Percentiles rank a stretch among this genome's conserved stretches.
These are phyloP conservation scores for Parnassius glacialis DNA, from an alignment of 2,888 invertebrate species.

Conservation along the genomic window DNA sequence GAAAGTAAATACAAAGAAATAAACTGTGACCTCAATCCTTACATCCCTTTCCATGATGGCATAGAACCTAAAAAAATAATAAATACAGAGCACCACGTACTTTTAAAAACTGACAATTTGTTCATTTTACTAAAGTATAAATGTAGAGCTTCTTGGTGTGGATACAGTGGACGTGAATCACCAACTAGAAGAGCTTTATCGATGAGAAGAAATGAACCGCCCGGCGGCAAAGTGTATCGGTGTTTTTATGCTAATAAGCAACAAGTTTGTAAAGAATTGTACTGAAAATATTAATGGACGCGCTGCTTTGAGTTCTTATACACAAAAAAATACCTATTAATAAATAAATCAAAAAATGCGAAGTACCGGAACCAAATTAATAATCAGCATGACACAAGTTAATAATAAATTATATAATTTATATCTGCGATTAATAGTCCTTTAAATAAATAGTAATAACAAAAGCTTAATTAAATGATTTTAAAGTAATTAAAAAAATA, in stretches of 20 bases:
- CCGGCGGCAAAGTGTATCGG: slow-evolving; percentile 59
- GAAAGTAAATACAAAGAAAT: slow-evolving; percentile 45
- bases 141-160: slow-evolving; percentile 60
- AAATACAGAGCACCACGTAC: slow-evolving; percentile 44
- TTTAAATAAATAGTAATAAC: too few relatives aligned
- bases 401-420: too few relatives aligned
- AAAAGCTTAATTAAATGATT: too few relatives aligned
- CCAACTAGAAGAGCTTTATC: slow-evolving; percentile 38
- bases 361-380: too few relatives aligned
- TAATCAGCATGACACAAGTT: too few relatives aligned
- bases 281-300: slow-evolving; percentile 35
- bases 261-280: slow-evolving; percentile 58
- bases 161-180: slow-evolving; percentile 48
- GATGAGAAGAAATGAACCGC: slow-evolving; percentile 42
- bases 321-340: background rate
- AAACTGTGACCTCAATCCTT: slow-evolving; percentile 58
- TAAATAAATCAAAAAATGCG: too few relatives aligned
- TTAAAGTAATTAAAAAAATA: too few relatives aligned
- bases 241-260: slow-evolving; percentile 65
- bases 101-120: slow-evolving; percentile 52
- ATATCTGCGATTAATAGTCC: too few relatives aligned
- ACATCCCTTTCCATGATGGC: slow-evolving; percentile 49
- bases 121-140: slow-evolving; percentile 47
- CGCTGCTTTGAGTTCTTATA: slow-evolving; percentile 36
- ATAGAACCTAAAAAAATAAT: slow-evolving; percentile 47